phyloP scores from a whole-genome alignment of 1,140 invertebrate genomes.

The Achroia grisella region DNA sequence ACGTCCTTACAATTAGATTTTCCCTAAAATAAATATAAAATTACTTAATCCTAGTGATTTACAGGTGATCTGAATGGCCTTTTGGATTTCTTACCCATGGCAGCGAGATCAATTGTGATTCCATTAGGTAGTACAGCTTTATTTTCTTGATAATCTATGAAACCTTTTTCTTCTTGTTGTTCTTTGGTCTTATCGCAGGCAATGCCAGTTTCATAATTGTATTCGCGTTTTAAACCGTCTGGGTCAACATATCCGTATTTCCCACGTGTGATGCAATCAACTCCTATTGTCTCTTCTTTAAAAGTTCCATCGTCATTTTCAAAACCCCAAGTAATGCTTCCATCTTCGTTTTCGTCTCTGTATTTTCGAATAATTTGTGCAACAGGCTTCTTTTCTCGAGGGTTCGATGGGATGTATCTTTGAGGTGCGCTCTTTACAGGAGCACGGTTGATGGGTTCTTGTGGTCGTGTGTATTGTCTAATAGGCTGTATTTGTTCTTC shows the following conservation, averaged over 20 bases:
- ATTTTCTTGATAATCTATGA: slow-evolving; percentile 82
- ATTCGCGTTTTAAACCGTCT: slow-evolving; percentile 82
- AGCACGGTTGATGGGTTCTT: slow-evolving; percentile 59
- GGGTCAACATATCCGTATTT: slow-evolving; percentile 90
- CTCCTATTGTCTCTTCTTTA: slow-evolving; percentile 87
- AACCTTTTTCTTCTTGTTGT: slow-evolving; percentile 76
- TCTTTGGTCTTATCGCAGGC: slow-evolving; percentile 78
- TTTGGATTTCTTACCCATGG: slow-evolving; percentile 80
- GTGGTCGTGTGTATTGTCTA: slow-evolving; percentile 60
- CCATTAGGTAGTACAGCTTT: slow-evolving; percentile 81
- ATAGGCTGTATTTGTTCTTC: slow-evolving; percentile 57
- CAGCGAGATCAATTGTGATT: slow-evolving; percentile 79
- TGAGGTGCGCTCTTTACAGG: slow-evolving; percentile 51
- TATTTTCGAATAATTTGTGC: slow-evolving; percentile 83
- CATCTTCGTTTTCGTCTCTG: slow-evolving; percentile 86
- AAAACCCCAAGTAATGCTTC: slow-evolving; percentile 89
- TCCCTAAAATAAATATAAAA: slow-evolving; percentile 69
- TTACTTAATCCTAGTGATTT: slow-evolving; percentile 48
- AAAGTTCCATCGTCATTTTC: slow-evolving; percentile 87
- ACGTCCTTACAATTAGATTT: slow-evolving; percentile 48
- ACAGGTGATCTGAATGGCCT: slow-evolving; percentile 73
- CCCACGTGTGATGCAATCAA: slow-evolving; percentile 85
- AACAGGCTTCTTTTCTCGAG: slow-evolving; percentile 78
- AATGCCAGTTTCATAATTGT: slow-evolving; percentile 82
- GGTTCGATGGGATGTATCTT: slow-evolving; percentile 46